phyloP scores from a whole-genome alignment of 1,140 invertebrate species.

The Drosophila quadrilineata region DNA sequence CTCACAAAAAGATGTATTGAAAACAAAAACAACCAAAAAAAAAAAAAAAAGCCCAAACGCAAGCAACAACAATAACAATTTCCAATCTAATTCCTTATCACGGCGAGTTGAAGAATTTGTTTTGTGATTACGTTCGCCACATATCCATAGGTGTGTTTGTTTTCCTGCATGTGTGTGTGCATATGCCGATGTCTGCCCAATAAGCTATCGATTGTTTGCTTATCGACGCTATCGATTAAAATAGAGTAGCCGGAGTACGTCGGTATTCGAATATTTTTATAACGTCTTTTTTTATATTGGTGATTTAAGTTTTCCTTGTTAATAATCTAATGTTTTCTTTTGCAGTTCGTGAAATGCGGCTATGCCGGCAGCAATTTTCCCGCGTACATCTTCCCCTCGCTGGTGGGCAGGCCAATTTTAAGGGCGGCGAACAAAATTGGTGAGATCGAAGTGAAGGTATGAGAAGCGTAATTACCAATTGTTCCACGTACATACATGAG shows the following conservation, averaged over 20 bases:
- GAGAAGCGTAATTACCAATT: constrained; percentile 69
- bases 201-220: constrained; percentile 5
- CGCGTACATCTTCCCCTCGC: constrained; percentile 98
- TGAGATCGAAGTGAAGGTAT: constrained; percentile 99
- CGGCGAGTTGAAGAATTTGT: constrained; percentile 52
- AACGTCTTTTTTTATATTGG: neutral
- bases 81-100: constrained; percentile 62
- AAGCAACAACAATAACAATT: constrained; percentile 16
- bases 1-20: constrained; percentile 6
- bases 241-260: too few species aligned
- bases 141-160: too few species aligned
- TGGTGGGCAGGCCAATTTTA: constrained; percentile 99
- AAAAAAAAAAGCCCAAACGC: constrained; percentile 7
- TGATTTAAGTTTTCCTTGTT: neutral
- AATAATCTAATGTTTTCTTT: too few species aligned
- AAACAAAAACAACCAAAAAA: constrained; percentile 5
- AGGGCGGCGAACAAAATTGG: constrained; percentile 98
- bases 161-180: neutral
- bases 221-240: too few species aligned
- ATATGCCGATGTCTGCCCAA: constrained; percentile 45
- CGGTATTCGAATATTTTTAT: neutral
- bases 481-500: too few species aligned
- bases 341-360: constrained; percentile 99
- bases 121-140: constrained; percentile 49
- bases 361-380: constrained; percentile 99